These are phyloP conservation scores for Parelbella ahira DNA, from an alignment of 2,888 invertebrate genomes.

Conservation along the genomic window DNA sequence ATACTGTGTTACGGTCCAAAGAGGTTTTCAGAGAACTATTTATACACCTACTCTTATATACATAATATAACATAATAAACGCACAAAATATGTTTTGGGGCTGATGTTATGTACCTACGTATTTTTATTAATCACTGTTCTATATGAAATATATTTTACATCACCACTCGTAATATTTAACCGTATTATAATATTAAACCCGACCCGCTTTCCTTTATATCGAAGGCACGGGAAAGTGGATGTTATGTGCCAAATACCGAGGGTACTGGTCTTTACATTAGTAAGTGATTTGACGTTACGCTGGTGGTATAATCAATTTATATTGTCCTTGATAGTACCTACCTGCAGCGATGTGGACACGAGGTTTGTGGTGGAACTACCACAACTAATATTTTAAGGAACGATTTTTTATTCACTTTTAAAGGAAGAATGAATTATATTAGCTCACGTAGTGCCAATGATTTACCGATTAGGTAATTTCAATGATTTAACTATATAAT, in stretches of 20 bases:
- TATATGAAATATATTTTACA: conserved; percentile 25
- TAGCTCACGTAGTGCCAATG: conserved; percentile 55
- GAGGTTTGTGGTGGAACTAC: conserved; percentile 33
- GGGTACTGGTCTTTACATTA: conserved; percentile 27
- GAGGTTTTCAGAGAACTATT: not conserved
- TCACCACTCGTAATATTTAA: conserved; percentile 21
- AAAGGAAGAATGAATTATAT: conserved; percentile 34
- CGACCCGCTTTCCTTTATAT: conserved; percentile 59
- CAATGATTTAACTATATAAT: conserved; percentile 24
- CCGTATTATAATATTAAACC: conserved; percentile 9
- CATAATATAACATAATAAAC: conserved; percentile 4
- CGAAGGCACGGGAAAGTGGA: conserved; percentile 60
- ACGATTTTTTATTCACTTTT: conserved; percentile 20
- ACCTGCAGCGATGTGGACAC: conserved; percentile 26
- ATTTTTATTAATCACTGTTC: conserved; percentile 10
- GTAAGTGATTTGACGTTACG: not conserved
- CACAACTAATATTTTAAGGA: conserved; percentile 35
- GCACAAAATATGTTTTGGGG: conserved; percentile 8
- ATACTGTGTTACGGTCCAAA: no score
- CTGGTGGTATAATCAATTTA: no score
- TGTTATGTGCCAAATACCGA: conserved; percentile 51
- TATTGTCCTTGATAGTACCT: no score
- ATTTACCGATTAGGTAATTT: conserved; percentile 30
- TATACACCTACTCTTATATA: not conserved
- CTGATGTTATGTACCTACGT: not conserved